Percentiles rank a stretch among this genome's conserved stretches.
Conservation (phyloP, 2,113 vertebrate genomes). For the Ophiodon elongatus region DNA sequence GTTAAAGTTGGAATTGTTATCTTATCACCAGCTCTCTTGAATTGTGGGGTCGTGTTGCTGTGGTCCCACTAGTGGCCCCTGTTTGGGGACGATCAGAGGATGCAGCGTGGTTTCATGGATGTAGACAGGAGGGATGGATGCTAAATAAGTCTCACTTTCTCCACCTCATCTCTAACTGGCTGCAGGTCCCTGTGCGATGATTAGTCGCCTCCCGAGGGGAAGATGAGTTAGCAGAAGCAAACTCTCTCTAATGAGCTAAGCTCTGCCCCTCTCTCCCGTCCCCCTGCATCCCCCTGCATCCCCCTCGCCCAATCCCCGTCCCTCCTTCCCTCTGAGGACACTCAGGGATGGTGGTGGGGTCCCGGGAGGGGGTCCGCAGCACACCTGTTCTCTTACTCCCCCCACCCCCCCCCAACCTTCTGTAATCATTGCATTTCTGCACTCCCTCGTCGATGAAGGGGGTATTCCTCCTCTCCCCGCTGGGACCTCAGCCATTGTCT, state of each 20-base stretch:
- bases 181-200: conserved; percentile 77
- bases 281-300: conserved; percentile 32
- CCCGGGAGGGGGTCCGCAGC: conserved; percentile 64
- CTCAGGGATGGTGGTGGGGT: conserved; percentile 67
- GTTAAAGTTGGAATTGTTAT: conserved; percentile 9
- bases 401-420: conserved; percentile 20
- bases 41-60: not conserved
- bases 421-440: conserved; percentile 79
- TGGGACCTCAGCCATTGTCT: conserved; percentile 49
- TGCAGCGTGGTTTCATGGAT: not conserved
- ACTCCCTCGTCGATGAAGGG: conserved; percentile 68
- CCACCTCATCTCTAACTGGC: conserved; percentile 71
- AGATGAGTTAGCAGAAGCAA: conserved; percentile 83
- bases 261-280: conserved; percentile 59
- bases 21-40: not conserved
- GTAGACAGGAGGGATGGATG: conserved; percentile 36
- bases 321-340: conserved; percentile 58
- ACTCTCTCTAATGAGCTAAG: conserved; percentile 85
- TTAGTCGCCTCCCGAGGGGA: conserved; percentile 76
- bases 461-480: conserved; percentile 45
- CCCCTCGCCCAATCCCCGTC: conserved; percentile 22
- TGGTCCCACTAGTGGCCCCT: conserved; percentile 2
- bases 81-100: conserved; percentile 32
- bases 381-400: conserved; percentile 79
- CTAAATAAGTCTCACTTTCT: conserved; percentile 63